Evolutionary conservation across 2,797 vertebrate species (phyloP).

Genomic region (Pelochelys cantorii): DNA sequence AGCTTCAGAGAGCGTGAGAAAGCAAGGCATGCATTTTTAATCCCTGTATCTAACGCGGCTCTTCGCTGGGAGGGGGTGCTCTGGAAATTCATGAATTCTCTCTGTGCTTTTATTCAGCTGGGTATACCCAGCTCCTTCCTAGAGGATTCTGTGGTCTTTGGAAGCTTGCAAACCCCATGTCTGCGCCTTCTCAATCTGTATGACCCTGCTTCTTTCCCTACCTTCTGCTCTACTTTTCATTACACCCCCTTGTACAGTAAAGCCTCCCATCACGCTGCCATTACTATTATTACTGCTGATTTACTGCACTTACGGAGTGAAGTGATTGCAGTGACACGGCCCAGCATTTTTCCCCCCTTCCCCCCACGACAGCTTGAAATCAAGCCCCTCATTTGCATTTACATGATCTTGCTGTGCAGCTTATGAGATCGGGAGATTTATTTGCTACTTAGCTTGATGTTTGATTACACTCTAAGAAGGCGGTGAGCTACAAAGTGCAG

Average conservation of each 20-base stretch:
- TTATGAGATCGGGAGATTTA: constrained; percentile 93
- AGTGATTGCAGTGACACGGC: constrained; percentile 82
- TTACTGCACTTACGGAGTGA: constrained; percentile 83
- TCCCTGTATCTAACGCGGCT: neutral
- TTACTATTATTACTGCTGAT: constrained; percentile 76
- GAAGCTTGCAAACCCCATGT: neutral
- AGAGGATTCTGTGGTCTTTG: neutral
- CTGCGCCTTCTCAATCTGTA: neutral
- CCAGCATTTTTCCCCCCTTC: constrained; percentile 75
- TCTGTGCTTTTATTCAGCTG: rapidly evolving
- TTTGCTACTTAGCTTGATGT: constrained; percentile 92
- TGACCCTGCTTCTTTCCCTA: constrained; percentile 34
- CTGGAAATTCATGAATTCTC: constrained; percentile 11
- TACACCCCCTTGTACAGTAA: constrained; percentile 64
- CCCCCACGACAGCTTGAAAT: constrained; percentile 91
- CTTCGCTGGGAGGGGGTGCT: neutral
- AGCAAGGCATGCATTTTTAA: constrained; percentile 9
- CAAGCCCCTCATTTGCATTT: constrained; percentile 98
- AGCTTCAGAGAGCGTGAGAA: neutral
- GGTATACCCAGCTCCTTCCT: constrained; percentile 26
- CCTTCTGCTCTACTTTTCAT: constrained; percentile 68
- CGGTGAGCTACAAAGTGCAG: constrained; percentile 71
- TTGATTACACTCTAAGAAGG: constrained; percentile 89
- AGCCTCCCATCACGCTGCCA: constrained; percentile 72
- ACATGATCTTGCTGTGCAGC: constrained; percentile 96